Percentiles rank a stretch among this genome's conserved stretches.
These are phyloP conservation scores for Spodoptera exigua DNA, from an alignment of 2,888 invertebrate genomes.

Conservation along the genomic window DNA sequence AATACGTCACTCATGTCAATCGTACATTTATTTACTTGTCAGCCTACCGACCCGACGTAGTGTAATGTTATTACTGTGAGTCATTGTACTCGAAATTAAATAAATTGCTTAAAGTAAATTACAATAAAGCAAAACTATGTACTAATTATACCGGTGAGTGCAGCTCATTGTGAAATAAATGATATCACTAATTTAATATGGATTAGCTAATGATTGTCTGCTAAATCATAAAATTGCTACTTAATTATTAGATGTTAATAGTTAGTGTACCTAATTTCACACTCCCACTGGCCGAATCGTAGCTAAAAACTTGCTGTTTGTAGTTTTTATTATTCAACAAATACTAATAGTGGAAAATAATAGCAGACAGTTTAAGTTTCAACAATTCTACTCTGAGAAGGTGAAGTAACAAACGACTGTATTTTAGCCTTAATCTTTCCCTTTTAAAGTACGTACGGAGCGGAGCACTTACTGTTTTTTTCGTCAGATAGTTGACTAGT, in stretches of 20 bases:
- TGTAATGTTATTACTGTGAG: constrained; percentile 54
- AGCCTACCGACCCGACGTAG: constrained; percentile 59
- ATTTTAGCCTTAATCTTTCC: constrained; percentile 27
- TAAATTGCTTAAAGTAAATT: constrained; percentile 45
- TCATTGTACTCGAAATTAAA: constrained; percentile 66
- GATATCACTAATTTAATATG: constrained; percentile 16
- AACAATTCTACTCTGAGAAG: neutral
- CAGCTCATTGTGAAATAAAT: constrained; percentile 16
- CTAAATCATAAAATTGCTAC: constrained; percentile 7
- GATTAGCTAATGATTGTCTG: constrained; percentile 17
- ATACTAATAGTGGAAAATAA: constrained; percentile 14
- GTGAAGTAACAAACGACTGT: constrained; percentile 7
- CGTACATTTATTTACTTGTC: constrained; percentile 61
- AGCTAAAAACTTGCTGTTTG: constrained; percentile 8
- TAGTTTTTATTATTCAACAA: no score
- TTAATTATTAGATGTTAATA: constrained; percentile 1
- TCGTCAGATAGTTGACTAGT: constrained; percentile 68
- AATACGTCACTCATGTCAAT: constrained; percentile 60
- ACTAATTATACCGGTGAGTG: constrained; percentile 19
- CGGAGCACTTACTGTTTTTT: constrained; percentile 51
- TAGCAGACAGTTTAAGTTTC: constrained; percentile 13
- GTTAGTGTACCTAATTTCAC: constrained; percentile 4
- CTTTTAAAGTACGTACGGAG: constrained; percentile 51
- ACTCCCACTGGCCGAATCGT: constrained; percentile 1
- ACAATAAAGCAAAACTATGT: constrained; percentile 9